These are phyloP conservation scores for Chironomus striatipennis DNA, from an alignment of 1,140 invertebrate species.

Conservation along the genomic window DNA sequence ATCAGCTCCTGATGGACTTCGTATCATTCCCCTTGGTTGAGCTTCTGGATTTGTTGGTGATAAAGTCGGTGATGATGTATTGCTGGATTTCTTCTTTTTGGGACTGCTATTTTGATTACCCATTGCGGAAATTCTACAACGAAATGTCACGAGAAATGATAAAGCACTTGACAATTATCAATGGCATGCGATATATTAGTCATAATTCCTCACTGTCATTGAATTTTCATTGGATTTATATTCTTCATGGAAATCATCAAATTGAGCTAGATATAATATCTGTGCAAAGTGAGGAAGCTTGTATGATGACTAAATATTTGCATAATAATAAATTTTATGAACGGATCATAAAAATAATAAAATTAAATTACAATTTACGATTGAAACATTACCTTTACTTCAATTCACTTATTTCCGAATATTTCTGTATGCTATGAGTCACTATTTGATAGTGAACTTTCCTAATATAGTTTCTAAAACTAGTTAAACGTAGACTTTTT, in stretches of 20 bases:
- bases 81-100: neutral
- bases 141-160: neutral
- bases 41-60: conserved; percentile 40
- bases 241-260: neutral
- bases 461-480: neutral
- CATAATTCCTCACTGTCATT: neutral
- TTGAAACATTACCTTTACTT: neutral
- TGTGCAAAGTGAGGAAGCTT: neutral
- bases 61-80: conserved; percentile 27
- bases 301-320: too few species aligned
- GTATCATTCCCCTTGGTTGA: conserved; percentile 41
- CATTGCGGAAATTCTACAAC: neutral
- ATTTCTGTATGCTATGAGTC: neutral
- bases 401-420: neutral
- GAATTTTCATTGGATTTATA: neutral
- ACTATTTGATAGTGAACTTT: neutral
- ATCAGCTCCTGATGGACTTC: conserved; percentile 51
- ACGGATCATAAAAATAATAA: too few species aligned
- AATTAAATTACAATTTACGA: neutral
- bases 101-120: conserved; percentile 17
- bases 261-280: neutral
- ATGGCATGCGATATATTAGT: neutral
- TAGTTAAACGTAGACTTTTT: neutral
- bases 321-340: too few species aligned
- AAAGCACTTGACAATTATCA: neutral